Conservation (phyloP, 2,797 vertebrate genomes). For the Oreochromis grahami region DNA sequence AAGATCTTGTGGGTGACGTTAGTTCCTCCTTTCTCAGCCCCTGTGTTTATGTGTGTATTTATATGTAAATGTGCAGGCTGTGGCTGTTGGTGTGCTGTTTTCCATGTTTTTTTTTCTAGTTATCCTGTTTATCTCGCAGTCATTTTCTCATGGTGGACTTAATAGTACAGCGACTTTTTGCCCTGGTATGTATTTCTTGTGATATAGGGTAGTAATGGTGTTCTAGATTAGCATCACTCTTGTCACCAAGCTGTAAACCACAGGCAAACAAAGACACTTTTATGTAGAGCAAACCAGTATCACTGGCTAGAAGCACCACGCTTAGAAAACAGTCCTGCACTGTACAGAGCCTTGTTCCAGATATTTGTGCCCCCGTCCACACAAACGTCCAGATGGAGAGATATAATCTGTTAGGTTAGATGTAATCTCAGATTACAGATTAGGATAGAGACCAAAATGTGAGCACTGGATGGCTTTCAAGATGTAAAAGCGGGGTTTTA, state of each 20-base stretch:
- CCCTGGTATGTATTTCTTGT: neutral
- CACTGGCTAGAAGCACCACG: neutral
- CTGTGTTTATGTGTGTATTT: conserved; percentile 56
- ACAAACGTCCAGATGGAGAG: conserved; percentile 1
- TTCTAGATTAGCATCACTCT: conserved; percentile 4
- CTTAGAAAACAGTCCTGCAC: neutral
- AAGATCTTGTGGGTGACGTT: conserved; percentile 63
- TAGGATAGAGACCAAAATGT: conserved; percentile 2
- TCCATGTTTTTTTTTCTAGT: neutral
- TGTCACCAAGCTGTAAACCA: conserved; percentile 5
- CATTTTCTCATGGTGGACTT: neutral
- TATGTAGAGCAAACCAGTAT: conserved; percentile 5
- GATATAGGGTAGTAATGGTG: neutral
- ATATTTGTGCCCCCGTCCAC: neutral
- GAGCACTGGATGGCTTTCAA: neutral
- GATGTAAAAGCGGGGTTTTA: neutral
- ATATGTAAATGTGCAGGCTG: conserved; percentile 37
- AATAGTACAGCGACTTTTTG: neutral
- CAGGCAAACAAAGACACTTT: conserved; percentile 28
- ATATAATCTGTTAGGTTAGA: conserved; percentile 23
- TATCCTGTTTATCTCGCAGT: neutral
- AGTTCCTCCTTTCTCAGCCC: conserved; percentile 49
- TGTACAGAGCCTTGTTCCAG: neutral
- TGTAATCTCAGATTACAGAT: conserved; percentile 56
- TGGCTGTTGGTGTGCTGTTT: neutral